Evolutionary conservation across 2,797 vertebrate species (phyloP).

Genomic region (Coccyzus lansbergi): DNA sequence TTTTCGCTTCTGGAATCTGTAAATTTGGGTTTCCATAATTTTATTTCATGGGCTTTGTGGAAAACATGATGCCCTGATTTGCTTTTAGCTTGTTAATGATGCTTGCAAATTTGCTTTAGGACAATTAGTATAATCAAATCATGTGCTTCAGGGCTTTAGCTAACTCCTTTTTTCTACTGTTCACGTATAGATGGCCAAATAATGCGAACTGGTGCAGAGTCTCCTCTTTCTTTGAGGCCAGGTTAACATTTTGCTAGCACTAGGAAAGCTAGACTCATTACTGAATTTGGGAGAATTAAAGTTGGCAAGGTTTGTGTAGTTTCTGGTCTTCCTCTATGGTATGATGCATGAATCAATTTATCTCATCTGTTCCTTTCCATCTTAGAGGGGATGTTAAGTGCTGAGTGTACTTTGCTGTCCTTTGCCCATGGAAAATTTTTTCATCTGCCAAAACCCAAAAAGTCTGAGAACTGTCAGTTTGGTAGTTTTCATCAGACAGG

Average conservation of each 20-base stretch:
- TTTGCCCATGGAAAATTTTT: neutral
- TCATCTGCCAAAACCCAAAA: neutral
- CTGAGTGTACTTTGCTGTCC: neutral
- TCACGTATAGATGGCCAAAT: neutral
- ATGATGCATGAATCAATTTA: neutral
- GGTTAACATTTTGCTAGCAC: neutral
- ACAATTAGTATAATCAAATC: neutral
- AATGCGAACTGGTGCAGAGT: neutral
- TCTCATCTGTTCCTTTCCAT: neutral
- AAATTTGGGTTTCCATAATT: neutral
- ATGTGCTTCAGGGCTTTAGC: neutral
- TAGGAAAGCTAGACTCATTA: neutral
- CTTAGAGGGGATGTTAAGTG: accelerated
- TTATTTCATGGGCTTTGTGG: neutral
- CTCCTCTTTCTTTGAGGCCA: neutral
- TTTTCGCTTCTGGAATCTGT: neutral
- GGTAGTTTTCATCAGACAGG: neutral
- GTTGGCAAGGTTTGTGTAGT: neutral
- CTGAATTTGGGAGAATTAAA: neutral
- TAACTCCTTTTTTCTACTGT: neutral
- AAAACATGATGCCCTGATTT: neutral
- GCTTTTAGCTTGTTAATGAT: slow-evolving; percentile 8
- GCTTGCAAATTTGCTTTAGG: slow-evolving; percentile 23
- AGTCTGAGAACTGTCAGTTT: neutral
- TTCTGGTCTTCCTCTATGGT: neutral